A percentile compares a stretch with the other conserved stretches of the same genome.
These are phyloP conservation scores for Python bivittatus DNA, from an alignment of 2,113 vertebrate genomes.

Conservation along the genomic window DNA sequence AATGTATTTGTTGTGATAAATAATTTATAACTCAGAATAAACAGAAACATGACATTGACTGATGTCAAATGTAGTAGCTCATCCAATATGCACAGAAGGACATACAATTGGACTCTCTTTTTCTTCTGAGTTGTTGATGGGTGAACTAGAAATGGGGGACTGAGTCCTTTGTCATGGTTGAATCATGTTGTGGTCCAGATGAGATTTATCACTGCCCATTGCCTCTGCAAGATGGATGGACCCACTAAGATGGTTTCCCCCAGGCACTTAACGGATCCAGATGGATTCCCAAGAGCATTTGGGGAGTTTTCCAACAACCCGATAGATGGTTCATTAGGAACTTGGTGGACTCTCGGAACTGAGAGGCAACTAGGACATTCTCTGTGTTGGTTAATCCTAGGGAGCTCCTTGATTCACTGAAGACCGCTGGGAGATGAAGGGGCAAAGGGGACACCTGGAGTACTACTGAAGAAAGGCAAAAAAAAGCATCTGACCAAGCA, in stretches of 20 bases:
- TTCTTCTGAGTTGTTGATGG: neutral
- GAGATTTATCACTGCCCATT: neutral
- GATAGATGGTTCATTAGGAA: neutral
- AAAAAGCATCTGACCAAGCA: neutral
- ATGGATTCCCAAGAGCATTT: neutral
- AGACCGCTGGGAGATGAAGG: neutral
- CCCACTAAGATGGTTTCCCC: neutral
- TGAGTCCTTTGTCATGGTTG: neutral
- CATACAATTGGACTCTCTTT: neutral
- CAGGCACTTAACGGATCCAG: neutral
- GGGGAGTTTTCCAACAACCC: neutral
- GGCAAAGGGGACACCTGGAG: neutral
- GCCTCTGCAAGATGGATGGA: neutral
- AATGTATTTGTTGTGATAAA: neutral
- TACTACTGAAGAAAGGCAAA: neutral
- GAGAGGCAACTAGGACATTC: neutral
- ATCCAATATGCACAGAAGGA: neutral
- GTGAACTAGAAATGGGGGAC: neutral
- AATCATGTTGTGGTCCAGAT: neutral
- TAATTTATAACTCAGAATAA: neutral
- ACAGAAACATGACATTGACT: neutral
- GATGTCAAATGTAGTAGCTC: neutral
- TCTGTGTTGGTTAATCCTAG: neutral
- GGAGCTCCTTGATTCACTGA: neutral
- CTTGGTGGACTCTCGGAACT: neutral